Conservation (phyloP, 2,797 vertebrate genomes). For the Cirrhinus molitorella region DNA sequence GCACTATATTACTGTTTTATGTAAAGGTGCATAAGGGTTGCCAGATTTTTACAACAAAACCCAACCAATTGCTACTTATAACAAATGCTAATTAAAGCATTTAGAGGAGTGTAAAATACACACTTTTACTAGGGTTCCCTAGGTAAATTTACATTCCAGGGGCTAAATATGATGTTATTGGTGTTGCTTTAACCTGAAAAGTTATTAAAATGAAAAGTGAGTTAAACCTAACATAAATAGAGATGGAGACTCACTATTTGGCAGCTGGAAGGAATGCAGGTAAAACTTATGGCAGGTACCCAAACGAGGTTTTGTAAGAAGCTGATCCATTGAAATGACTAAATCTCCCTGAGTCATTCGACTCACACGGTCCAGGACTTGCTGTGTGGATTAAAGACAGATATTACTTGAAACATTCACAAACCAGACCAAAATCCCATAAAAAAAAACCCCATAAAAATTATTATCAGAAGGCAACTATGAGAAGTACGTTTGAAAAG, state of each 20-base stretch:
- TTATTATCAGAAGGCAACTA: neutral
- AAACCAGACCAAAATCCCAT: neutral
- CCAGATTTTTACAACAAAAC: no score
- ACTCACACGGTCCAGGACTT: constrained; percentile 95
- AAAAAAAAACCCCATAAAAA: neutral
- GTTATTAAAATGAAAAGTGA: neutral
- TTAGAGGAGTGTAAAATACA: no score
- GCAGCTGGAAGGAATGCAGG: constrained; percentile 92
- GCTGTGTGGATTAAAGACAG: constrained; percentile 74
- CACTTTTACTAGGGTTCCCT: no score
- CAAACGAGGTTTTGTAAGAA: constrained; percentile 95
- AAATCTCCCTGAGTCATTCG: constrained; percentile 97
- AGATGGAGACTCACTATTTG: constrained; percentile 82
- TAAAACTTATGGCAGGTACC: constrained; percentile 98
- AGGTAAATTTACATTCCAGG: no score
- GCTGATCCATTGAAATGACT: constrained; percentile 99
- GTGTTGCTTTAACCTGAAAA: no score
- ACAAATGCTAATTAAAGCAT: no score
- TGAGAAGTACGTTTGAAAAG: neutral
- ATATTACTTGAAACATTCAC: neutral
- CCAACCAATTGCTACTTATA: no score
- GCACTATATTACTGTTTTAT: no score
- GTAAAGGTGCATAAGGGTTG: no score
- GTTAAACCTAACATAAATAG: neutral
- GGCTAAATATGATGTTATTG: no score